A percentile compares a stretch with the other conserved stretches of the same genome.
These are phyloP conservation scores for Chloropsis hardwickii DNA, from an alignment of 2,113 vertebrate species.

Conservation along the genomic window DNA sequence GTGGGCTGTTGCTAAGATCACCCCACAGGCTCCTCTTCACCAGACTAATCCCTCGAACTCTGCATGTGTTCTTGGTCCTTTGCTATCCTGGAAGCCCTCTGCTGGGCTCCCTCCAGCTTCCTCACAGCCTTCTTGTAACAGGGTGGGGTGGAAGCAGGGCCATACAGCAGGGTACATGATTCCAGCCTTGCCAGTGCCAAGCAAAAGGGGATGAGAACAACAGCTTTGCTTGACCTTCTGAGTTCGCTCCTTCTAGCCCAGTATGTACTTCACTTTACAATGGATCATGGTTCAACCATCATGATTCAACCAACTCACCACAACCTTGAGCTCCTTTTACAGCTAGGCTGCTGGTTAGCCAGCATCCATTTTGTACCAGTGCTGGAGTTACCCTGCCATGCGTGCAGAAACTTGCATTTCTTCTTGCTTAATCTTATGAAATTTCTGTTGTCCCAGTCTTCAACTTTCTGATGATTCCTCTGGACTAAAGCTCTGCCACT, in stretches of 20 bases:
- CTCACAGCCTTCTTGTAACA: neutral
- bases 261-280: neutral
- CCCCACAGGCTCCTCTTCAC: neutral
- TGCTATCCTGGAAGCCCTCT: neutral
- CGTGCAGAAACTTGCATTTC: neutral
- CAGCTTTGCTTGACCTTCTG: neutral
- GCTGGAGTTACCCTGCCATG: neutral
- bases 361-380: neutral
- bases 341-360: neutral
- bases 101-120: neutral
- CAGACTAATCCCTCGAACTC: neutral
- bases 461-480: slow-evolving; percentile 32
- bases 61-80: neutral
- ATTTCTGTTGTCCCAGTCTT: neutral
- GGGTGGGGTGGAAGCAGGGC: fast-evolving
- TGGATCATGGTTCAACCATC: neutral
- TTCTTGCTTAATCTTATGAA: neutral
- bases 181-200: neutral
- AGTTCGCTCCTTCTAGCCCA: neutral
- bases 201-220: neutral
- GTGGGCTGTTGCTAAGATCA: neutral
- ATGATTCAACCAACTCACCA: neutral
- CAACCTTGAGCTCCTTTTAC: neutral
- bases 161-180: neutral
- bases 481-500: slow-evolving; percentile 47